phyloP scores from a whole-genome alignment of 2,797 vertebrate species.

The Rallus crepitans region DNA sequence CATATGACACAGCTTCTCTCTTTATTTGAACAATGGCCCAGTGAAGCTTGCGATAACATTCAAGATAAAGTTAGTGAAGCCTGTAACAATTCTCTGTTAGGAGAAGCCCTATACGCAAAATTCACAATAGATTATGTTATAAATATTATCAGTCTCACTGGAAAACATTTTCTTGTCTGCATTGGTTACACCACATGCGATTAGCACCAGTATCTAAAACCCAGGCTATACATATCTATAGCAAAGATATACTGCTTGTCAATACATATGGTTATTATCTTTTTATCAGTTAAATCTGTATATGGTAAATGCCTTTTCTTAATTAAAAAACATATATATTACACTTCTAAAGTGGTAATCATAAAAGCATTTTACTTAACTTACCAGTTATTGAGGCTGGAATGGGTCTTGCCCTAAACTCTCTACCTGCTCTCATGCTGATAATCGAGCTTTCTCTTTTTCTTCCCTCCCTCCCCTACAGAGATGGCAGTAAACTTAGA shows the following conservation, averaged over 20 bases:
- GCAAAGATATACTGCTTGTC: not conserved
- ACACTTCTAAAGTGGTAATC: not conserved
- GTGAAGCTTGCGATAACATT: too few relatives aligned
- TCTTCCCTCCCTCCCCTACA: not conserved
- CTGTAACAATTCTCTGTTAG: not conserved
- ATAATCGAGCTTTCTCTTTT: conserved; percentile 71
- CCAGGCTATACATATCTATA: not conserved
- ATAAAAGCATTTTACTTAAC: conserved; percentile 52
- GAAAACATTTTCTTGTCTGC: not conserved
- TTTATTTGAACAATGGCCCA: too few relatives aligned
- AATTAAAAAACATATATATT: not conserved
- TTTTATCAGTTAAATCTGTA: not conserved
- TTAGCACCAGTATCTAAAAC: not conserved
- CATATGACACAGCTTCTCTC: too few relatives aligned
- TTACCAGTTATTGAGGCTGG: conserved; percentile 73
- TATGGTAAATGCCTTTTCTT: not conserved
- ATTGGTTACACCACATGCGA: not conserved
- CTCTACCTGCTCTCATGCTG: conserved; percentile 69
- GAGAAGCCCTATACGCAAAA: not conserved
- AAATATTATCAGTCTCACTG: not conserved
- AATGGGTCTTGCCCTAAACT: conserved; percentile 51
- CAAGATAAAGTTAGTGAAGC: too few relatives aligned
- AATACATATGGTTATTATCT: not conserved
- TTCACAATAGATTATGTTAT: not conserved
- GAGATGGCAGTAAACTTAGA: too few relatives aligned